Base-by-base conservation (phyloP, 2,888 invertebrate genomes). In the Daptonema setosum region DNA sequence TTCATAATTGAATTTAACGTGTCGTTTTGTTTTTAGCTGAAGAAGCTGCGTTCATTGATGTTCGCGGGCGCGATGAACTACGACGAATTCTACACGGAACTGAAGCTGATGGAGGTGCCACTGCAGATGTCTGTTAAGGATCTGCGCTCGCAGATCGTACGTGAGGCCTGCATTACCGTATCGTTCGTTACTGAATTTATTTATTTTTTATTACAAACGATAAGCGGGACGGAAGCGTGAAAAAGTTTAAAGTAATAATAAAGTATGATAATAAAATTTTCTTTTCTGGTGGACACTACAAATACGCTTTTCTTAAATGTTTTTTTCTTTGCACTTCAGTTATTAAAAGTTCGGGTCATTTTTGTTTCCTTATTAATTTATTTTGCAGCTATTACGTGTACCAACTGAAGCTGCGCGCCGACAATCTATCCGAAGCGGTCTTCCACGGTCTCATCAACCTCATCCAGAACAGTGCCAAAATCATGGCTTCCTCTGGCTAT, bases 381-480 rank as follows among this genome's bases (percentile, higher is more conserved):
- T n/a, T n/a, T n/a, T n/a, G n/a, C 66, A 76, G 76, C 45, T 75
- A 82, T 75, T 79, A 91, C 75, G 82, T 88, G 54, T 85, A 87
- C 73, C 80, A 81, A 54, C 72, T 95, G 56, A 81, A 82, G 58
- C 81, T 78, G 65, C 86, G 84, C 71, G 78, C 85, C 64, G 90
- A 91, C 63, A 83, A 82, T 68, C 83, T 87, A 74, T 83, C 84
- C 48, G 83, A 88, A 70, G 78, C 81, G 62, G 78, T 91, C 55
- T 74, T 95, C 53, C 83, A 83, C 61, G 80, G 80, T 64, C 74
- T 95, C 29, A 85, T 95, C 68, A 82, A 82, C 70, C 79, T 93
- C 58, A 85, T 93, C 72, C 87, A 86, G 67, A 95, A 91, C 72
- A 86, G 87, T 63, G 91, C 88, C 61, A 95, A 93, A 80, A 85